Evolutionary conservation across 2,797 vertebrate genomes (phyloP).

Genomic region (Sarcoramphus papa): DNA sequence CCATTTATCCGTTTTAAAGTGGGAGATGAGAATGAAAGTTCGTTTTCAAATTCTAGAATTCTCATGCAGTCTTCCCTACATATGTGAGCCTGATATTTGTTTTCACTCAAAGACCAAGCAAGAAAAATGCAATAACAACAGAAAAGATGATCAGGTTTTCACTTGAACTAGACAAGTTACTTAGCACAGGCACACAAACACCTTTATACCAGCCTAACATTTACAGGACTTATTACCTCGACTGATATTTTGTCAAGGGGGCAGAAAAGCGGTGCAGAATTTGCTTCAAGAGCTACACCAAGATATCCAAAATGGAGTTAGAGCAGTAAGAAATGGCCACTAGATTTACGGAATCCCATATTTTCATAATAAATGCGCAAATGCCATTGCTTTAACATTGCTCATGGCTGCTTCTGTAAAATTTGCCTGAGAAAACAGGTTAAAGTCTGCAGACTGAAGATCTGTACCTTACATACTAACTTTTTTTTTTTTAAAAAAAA

Average conservation of each 20-base stretch:
- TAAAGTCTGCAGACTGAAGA: background rate
- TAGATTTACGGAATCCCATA: background rate
- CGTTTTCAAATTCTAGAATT: background rate
- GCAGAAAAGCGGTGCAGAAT: background rate
- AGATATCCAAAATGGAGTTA: background rate
- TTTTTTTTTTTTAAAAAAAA: background rate
- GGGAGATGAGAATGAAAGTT: background rate
- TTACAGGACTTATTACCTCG: background rate
- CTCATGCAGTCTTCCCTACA: background rate
- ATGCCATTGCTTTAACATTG: background rate
- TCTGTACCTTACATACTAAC: background rate
- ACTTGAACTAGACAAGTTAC: background rate
- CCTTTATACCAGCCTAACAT: background rate
- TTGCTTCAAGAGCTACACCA: background rate
- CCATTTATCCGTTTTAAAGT: background rate
- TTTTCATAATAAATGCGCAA: background rate
- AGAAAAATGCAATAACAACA: background rate
- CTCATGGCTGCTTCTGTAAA: background rate
- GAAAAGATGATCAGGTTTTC: background rate
- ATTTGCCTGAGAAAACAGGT: background rate
- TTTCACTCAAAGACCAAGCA: background rate
- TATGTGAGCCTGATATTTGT: background rate
- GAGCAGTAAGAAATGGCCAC: background rate
- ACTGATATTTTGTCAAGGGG: background rate
- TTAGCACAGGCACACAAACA: background rate